phyloP scores from a whole-genome alignment of 2,888 invertebrate species.

The Heliconius cydno region DNA sequence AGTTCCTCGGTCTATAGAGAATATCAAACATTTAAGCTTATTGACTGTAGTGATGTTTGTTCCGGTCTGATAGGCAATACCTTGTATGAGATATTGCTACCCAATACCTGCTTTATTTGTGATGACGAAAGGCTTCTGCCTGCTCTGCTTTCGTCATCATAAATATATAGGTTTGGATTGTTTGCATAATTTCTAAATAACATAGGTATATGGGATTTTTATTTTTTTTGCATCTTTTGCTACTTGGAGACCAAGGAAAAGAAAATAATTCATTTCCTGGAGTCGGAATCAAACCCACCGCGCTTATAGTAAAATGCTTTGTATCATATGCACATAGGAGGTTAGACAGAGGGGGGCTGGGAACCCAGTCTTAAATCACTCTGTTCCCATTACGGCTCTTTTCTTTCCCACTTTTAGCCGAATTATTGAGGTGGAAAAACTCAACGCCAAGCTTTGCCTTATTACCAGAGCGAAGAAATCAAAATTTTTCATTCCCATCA shows the following conservation, averaged over 20 bases:
- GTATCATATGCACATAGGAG: not conserved
- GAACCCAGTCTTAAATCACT: not conserved
- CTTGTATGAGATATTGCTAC: not conserved
- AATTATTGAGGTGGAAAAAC: not conserved
- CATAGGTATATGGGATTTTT: too few species aligned
- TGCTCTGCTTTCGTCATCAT: too few species aligned
- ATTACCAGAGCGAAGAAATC: not conserved
- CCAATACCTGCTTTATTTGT: not conserved
- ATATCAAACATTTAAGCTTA: conserved; percentile 8
- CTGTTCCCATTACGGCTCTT: not conserved
- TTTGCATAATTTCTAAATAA: not conserved
- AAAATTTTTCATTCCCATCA: not conserved
- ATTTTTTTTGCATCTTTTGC: not conserved
- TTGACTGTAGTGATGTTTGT: not conserved
- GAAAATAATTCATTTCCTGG: too few species aligned
- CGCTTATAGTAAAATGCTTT: too few species aligned
- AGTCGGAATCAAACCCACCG: too few species aligned
- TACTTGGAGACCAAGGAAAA: not conserved
- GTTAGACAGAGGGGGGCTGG: not conserved
- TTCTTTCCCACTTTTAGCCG: not conserved
- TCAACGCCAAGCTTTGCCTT: not conserved
- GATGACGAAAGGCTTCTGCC: not conserved
- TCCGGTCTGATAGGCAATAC: not conserved
- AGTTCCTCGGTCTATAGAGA: not conserved
- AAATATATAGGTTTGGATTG: not conserved